Base-by-base conservation (phyloP, 2,888 invertebrate genomes). In the Patella pellucida region DNA sequence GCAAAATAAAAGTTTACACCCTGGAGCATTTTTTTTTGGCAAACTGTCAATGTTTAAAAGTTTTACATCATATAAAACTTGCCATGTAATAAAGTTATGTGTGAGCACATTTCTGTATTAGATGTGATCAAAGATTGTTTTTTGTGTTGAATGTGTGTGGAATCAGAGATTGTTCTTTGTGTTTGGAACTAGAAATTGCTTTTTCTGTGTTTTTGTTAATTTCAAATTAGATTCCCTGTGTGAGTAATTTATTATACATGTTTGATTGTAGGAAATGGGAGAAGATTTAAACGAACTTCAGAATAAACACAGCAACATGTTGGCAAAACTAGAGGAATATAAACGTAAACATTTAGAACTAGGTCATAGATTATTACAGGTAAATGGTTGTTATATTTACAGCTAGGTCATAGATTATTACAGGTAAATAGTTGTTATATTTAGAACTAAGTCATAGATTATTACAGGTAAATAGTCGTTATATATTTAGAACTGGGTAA, bases 361-460 rank as follows among this genome's bases (percentile, higher is more conserved):
- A 74, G 93, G 96, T 77, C 97, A 97, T 90, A 93, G 96, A 78
- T 94, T 97, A 78, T 92, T 97, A 75, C 94, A 96, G 96, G 94
- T 97, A 83, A 93, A 75, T 16, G 50, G 3, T 27, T 41, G 31
- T 41, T 41, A 41, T 5, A 41, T 41, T 41, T 41, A 41, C 5
- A 41, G 7, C 31, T 41, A 41, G 31, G 31, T 41, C 31, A 27
- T 27, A 27, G 27, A 27, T 27, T 27, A 27, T 27, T 27, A 27
- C 27, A 27, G 27, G 27, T 27, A 27, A 27, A 27, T 27, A 27
- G 27, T 27, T n/a, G n/a, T n/a, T n/a, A 27, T 27, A 27, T 27
- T 27, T n/a, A n/a, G n/a, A n/a, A n/a, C n/a, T n/a, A n/a, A n/a
- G n/a, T n/a, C n/a, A n/a, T n/a, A 27, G 27, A 27, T 27, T 2